Percentiles rank a stretch among this genome's conserved stretches.
These are phyloP conservation scores for Lacerta agilis DNA, from an alignment of 2,797 vertebrate genomes.

Conservation along the genomic window DNA sequence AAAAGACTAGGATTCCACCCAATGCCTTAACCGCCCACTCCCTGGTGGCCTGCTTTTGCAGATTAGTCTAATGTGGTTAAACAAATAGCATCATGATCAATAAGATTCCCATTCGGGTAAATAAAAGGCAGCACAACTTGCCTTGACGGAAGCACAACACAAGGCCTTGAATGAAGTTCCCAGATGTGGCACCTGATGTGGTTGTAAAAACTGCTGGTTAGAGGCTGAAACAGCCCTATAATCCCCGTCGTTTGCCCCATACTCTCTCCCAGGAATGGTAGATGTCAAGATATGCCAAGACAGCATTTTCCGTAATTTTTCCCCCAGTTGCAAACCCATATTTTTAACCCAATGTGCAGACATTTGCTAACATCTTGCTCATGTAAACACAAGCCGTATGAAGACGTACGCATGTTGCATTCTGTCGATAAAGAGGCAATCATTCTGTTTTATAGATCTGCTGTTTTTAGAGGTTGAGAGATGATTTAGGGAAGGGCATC, in stretches of 20 bases:
- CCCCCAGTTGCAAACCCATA: not conserved
- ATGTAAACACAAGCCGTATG: not conserved
- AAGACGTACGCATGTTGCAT: not conserved
- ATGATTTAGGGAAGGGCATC: conserved; percentile 33
- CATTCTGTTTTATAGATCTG: conserved; percentile 28
- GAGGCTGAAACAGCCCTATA: not conserved
- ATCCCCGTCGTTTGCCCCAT: not conserved
- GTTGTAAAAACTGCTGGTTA: not conserved
- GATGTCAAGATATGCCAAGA: not conserved
- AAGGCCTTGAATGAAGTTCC: not conserved
- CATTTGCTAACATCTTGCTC: not conserved
- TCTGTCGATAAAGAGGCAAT: conserved; percentile 14
- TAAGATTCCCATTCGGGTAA: not conserved
- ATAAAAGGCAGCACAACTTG: not conserved
- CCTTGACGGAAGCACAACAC: not conserved
- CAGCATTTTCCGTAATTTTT: not conserved
- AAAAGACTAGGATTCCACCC: no score
- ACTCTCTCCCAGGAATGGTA: not conserved
- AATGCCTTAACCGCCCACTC: no score
- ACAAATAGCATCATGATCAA: not conserved
- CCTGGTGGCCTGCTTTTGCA: not conserved
- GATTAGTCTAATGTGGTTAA: not conserved
- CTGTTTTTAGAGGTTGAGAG: conserved; percentile 38
- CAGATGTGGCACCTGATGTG: not conserved
- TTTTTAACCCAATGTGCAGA: not conserved